A percentile compares a stretch with the other conserved stretches of the same genome.
Evolutionary conservation across 2,888 invertebrate genomes (phyloP).

Genomic region (Thelaira solivaga): DNA sequence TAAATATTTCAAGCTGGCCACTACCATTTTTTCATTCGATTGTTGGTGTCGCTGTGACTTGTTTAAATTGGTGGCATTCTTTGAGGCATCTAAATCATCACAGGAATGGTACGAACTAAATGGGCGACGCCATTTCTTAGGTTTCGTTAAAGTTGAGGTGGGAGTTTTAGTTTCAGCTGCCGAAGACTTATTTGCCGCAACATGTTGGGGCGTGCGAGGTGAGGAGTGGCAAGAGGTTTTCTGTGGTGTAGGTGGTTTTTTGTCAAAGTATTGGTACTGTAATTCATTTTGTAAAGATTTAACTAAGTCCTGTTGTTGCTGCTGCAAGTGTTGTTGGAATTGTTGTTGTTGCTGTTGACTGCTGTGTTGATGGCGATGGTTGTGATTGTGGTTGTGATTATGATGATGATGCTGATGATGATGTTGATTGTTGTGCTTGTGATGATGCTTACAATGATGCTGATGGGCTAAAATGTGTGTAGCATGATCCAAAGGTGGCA

Average conservation of each 20-base stretch:
- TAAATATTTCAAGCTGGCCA: conserved; percentile 73
- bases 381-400: conserved; percentile 35
- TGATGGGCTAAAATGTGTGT: conserved; percentile 58
- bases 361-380: conserved; percentile 20
- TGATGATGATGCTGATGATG: conserved; percentile 49
- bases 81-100: conserved; percentile 70
- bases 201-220: conserved; percentile 47
- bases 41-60: conserved; percentile 49
- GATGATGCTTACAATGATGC: conserved; percentile 65
- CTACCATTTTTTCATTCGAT: conserved; percentile 69
- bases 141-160: conserved; percentile 66
- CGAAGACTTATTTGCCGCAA: conserved; percentile 11
- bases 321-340: conserved; percentile 40
- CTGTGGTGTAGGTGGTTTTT: conserved; percentile 40
- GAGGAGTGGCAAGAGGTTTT: conserved; percentile 52
- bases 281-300: conserved; percentile 46
- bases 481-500: conserved; percentile 74
- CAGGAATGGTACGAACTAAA: conserved; percentile 73
- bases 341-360: conserved; percentile 23
- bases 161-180: conserved; percentile 42
- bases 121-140: conserved; percentile 70
- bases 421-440: conserved; percentile 68
- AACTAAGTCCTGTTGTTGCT: conserved; percentile 48
- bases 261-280: conserved; percentile 52
- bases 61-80: conserved; percentile 58